Evolutionary conservation across 2,113 vertebrate genomes (phyloP).

Genomic region (Mesoclemmys tuberculata): DNA sequence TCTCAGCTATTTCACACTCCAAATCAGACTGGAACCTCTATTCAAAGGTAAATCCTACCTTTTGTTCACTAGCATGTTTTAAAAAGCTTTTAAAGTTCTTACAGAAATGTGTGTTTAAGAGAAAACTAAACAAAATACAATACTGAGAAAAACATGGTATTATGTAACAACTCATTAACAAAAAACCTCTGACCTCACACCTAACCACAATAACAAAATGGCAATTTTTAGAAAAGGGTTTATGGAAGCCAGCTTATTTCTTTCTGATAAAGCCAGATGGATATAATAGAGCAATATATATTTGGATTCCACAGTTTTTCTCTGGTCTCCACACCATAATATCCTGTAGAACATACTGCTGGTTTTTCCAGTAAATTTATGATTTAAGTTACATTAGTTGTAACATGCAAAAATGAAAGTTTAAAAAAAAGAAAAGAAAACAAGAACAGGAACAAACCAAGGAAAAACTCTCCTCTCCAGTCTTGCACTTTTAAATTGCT

Average conservation of each 20-base stretch:
- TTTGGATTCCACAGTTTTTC: neutral
- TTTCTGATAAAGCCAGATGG: neutral
- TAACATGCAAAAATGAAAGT: neutral
- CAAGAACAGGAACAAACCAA: neutral
- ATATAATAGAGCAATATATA: neutral
- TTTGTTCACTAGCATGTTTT: neutral
- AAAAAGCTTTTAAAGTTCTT: neutral
- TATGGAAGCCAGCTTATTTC: neutral
- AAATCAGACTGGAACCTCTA: neutral
- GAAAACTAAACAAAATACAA: neutral
- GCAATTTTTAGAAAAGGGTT: slow-evolving; percentile 3
- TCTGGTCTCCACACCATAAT: neutral
- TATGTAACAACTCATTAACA: neutral
- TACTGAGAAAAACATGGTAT: neutral
- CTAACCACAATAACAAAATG: neutral
- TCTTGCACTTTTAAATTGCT: neutral
- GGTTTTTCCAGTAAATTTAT: neutral
- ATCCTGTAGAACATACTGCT: neutral
- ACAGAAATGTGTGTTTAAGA: neutral
- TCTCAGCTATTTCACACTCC: neutral
- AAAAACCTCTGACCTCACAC: neutral
- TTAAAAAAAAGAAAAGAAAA: neutral
- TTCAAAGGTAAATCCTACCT: neutral
- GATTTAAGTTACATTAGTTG: neutral
- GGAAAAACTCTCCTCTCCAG: neutral